Evolutionary conservation across 2,797 vertebrate species (phyloP).

Genomic region (Picus viridis): DNA sequence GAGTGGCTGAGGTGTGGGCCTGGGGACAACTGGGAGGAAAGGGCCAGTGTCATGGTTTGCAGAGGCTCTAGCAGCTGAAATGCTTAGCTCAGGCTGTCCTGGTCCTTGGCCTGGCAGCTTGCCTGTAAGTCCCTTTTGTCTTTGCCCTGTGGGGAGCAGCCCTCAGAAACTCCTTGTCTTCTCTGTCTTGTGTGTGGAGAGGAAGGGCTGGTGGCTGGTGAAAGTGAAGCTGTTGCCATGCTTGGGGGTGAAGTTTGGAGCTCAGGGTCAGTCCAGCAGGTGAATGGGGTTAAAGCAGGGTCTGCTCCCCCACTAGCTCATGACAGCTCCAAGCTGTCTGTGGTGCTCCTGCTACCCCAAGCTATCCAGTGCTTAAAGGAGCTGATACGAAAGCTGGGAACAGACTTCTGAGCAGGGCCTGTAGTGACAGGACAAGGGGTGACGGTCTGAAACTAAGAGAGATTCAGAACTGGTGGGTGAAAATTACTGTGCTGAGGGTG

Average conservation of each 20-base stretch:
- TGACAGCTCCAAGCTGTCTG: rapidly evolving
- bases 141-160: not conserved
- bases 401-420: not conserved
- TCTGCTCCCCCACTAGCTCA: not conserved
- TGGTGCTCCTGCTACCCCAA: not conserved
- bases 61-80: not conserved
- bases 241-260: not conserved
- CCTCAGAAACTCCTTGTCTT: not conserved
- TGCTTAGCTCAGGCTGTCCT: not conserved
- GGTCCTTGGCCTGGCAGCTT: not conserved
- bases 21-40: not conserved
- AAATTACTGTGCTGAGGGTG: no score
- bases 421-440: not conserved
- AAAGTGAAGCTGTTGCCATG: not conserved
- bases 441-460: not conserved
- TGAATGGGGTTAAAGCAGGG: rapidly evolving
- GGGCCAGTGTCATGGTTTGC: not conserved
- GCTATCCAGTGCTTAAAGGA: not conserved
- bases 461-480: not conserved
- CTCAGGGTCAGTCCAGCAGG: rapidly evolving
- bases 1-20: not conserved
- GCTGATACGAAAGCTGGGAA: not conserved
- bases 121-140: not conserved
- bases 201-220: not conserved
- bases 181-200: not conserved